Evolutionary conservation across 2,888 invertebrate species (phyloP), one percentile per base, ranked within the genome.

Genomic region (Coelogynopora nodosa): DNA sequence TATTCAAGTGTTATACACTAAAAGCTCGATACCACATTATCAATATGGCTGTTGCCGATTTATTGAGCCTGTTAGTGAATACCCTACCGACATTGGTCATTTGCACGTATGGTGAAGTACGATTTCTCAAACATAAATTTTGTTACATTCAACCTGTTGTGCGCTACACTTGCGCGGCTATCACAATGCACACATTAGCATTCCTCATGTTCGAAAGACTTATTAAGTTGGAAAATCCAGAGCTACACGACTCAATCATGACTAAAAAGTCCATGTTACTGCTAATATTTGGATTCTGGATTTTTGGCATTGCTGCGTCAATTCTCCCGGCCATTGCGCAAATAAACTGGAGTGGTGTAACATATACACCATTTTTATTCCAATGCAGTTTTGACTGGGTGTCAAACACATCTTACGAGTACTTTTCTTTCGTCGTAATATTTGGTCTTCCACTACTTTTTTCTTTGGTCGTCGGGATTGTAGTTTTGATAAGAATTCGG

Each of bases 331-430:
- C n/a, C n/a, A 31, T 82, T 5, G 5, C 23, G 27, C 74, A 5
- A 74, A 82, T 82, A 82, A 31, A 31, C 23, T 82, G 82, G 82
- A 31, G 82, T 31, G 82, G 13, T 31, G 23, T 82, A 27, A 18
- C 23, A 82, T 82, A 31, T 23, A 31, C 2, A 2, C 2, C 10
- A 31, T 82, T 27, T 28, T 5, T 31, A 26, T 82, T 29, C n/a
- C 82, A 82, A 82, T 82, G 82, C 82, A 82, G 82, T 29, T 27
- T 82, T 31, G 29, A 82, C 30, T 82, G 31, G 30, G 23, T 28
- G 2, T 2, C 23, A 26, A 29, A n/a, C 30, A 1, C 2, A 30
- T 23, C 30, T 5, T 82, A 82, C 23, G 2, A 29, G 23, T 23
- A 82, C 31, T 82, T 82, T 82, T 30, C 82, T 2, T 82, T 82